phyloP scores from a whole-genome alignment of 2,113 vertebrate genomes.

The Dasypus novemcinctus region DNA sequence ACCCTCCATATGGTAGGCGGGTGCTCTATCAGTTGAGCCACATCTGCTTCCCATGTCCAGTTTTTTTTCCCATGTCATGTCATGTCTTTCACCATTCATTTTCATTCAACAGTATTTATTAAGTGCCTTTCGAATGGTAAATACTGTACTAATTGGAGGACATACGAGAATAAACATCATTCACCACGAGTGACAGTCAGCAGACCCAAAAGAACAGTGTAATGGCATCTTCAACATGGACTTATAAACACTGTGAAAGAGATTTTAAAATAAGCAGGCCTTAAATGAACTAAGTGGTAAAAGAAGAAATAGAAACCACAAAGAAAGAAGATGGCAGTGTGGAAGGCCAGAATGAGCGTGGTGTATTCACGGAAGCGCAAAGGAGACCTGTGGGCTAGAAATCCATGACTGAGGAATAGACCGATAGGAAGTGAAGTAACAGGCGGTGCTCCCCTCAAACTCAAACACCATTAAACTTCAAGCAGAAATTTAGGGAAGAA shows the following conservation, averaged over 20 bases:
- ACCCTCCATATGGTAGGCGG: too few species aligned
- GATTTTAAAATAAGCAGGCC: conserved; percentile 3
- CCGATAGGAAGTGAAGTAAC: too few species aligned
- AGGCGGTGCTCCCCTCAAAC: too few species aligned
- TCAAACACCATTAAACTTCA: too few species aligned
- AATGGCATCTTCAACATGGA: neutral
- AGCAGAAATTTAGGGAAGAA: too few species aligned
- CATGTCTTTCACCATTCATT: neutral
- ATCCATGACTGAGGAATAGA: too few species aligned
- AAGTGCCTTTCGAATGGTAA: neutral
- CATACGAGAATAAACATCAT: neutral
- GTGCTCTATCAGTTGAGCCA: too few species aligned
- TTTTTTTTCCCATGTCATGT: neutral
- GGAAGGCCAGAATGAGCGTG: too few species aligned
- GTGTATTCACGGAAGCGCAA: too few species aligned
- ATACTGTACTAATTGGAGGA: neutral
- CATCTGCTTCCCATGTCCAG: too few species aligned
- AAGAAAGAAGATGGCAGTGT: conserved; percentile 22
- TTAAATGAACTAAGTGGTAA: conserved; percentile 39
- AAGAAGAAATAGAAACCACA: conserved; percentile 14
- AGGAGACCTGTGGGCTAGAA: too few species aligned
- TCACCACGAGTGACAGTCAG: neutral
- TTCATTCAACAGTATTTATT: neutral
- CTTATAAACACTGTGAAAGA: neutral
- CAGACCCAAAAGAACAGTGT: neutral